phyloP scores from a whole-genome alignment of 2,113 vertebrate species.

The Probosciger aterrimus region DNA sequence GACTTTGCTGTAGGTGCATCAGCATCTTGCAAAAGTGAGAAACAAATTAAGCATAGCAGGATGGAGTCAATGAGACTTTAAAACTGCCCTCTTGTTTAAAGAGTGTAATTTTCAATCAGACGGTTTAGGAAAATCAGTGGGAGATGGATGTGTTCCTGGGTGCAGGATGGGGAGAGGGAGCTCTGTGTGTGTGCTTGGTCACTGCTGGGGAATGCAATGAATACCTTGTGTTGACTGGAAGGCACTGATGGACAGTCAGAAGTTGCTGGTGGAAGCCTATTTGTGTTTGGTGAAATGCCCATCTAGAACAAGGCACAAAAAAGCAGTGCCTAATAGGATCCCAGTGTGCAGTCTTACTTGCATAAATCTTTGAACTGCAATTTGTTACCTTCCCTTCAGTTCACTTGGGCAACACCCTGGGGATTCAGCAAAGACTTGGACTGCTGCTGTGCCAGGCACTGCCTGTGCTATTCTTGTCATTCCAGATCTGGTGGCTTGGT shows the following conservation, averaged over 20 bases:
- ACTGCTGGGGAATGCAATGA: not conserved
- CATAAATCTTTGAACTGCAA: no score
- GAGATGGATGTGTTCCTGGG: not conserved
- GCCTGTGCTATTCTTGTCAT: not conserved
- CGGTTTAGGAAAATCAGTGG: not conserved
- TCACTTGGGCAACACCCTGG: accelerated
- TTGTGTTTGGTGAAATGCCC: not conserved
- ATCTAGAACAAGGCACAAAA: no score
- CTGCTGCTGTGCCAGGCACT: not conserved
- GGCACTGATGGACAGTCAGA: no score
- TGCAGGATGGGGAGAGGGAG: not conserved
- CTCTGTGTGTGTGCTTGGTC: not conserved
- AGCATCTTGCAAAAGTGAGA: not conserved
- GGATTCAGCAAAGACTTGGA: no score
- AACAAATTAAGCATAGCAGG: not conserved
- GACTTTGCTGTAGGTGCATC: not conserved
- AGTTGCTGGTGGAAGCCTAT: not conserved
- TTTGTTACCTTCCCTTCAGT: not conserved
- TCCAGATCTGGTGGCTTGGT: not conserved
- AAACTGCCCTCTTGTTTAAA: not conserved
- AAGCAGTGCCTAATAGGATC: not conserved
- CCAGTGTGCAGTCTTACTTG: not conserved
- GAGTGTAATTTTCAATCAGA: not conserved
- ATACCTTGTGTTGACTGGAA: not conserved
- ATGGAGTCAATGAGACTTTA: not conserved